Conservation (phyloP, 2,888 invertebrate genomes). For the Adelognathus sp. region DNA sequence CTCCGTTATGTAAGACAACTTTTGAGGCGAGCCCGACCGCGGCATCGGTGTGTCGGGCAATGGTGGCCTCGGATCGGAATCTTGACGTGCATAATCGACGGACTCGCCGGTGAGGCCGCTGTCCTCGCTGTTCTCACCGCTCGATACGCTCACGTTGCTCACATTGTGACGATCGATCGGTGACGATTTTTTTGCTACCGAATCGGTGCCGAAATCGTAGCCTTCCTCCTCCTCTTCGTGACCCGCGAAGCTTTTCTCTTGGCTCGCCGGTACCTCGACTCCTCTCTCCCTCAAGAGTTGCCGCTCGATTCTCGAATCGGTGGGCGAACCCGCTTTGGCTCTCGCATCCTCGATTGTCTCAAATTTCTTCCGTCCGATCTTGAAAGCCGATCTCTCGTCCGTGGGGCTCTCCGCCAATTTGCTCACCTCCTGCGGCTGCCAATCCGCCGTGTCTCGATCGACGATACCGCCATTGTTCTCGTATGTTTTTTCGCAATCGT, state of each 20-base stretch:
- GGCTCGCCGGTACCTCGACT: conserved; percentile 8
- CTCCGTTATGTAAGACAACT: conserved; percentile 87
- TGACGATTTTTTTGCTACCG: conserved; percentile 67
- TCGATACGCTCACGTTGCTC: conserved; percentile 78
- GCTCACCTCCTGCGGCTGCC: conserved; percentile 48
- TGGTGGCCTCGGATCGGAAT: conserved; percentile 76
- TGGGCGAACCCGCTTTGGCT: conserved; percentile 34
- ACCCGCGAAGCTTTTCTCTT: not conserved
- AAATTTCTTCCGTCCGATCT: conserved; percentile 45
- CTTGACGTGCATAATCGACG: conserved; percentile 68
- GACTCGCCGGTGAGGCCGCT: conserved; percentile 75
- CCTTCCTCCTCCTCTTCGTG: conserved; percentile 62
- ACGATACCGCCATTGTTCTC: conserved; percentile 17
- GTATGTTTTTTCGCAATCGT: conserved; percentile 15
- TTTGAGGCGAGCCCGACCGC: conserved; percentile 73
- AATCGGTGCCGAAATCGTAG: conserved; percentile 71
- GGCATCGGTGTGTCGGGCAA: conserved; percentile 80
- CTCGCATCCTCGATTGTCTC: conserved; percentile 7
- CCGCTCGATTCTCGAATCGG: conserved; percentile 50
- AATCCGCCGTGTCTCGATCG: conserved; percentile 19
- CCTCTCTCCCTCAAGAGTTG: conserved; percentile 53
- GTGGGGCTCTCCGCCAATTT: conserved; percentile 32
- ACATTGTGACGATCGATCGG: conserved; percentile 72
- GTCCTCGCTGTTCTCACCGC: conserved; percentile 77
- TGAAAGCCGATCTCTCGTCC: conserved; percentile 34